phyloP scores from a whole-genome alignment of 2,797 vertebrate genomes.

The Carduelis carduelis region DNA sequence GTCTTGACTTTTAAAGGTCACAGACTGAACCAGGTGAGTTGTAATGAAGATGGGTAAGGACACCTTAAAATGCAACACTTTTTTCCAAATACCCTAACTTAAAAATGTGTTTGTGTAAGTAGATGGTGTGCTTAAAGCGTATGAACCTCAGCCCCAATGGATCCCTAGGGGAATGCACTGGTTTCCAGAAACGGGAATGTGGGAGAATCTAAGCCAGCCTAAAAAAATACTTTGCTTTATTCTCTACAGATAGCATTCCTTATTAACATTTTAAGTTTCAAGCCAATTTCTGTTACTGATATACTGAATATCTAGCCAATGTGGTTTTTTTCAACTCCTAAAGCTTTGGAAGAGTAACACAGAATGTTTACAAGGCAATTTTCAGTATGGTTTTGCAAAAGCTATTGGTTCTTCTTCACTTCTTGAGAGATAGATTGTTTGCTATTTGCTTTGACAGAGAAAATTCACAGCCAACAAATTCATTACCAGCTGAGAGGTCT shows the following conservation, averaged over 20 bases:
- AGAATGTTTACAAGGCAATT: not conserved
- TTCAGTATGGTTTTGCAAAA: not conserved
- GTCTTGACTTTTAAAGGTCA: not conserved
- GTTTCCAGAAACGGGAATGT: not conserved
- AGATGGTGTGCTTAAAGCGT: fast-evolving
- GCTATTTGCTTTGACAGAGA: not conserved
- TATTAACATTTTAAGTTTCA: not conserved
- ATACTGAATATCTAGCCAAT: not conserved
- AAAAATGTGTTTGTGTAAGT: too few species aligned
- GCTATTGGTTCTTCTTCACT: not conserved
- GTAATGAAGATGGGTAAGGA: not conserved
- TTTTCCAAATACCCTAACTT: not conserved
- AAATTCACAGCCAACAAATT: not conserved
- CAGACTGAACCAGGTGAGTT: too few species aligned
- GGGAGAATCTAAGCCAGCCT: not conserved
- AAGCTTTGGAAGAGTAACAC: not conserved
- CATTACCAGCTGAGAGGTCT: not conserved
- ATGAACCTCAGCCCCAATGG: fast-evolving
- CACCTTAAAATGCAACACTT: fast-evolving
- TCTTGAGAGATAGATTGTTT: not conserved
- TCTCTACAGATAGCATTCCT: not conserved
- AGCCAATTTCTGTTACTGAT: not conserved
- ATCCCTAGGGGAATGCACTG: not conserved
- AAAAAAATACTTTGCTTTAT: not conserved
- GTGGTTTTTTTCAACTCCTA: not conserved